These are phyloP conservation scores for Dione juno DNA, from an alignment of 2,888 invertebrate genomes.

Conservation along the genomic window DNA sequence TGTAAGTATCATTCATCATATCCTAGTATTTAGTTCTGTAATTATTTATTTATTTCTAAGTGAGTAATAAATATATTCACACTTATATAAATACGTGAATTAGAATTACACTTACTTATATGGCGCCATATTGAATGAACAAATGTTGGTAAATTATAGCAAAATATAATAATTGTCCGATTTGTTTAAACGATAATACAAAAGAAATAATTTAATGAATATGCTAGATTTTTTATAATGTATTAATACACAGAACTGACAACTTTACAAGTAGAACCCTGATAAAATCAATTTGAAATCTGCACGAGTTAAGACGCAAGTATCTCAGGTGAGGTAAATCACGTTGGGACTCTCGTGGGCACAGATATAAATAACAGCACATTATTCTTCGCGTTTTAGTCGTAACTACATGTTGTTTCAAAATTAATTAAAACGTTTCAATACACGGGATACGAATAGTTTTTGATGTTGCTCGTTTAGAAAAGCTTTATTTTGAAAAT, in stretches of 20 bases:
- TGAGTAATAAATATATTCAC: too few species aligned
- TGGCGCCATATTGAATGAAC: too few species aligned
- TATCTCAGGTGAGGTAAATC: constrained; percentile 24
- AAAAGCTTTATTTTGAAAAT: background rate
- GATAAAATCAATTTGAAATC: constrained; percentile 21
- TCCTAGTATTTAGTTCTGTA: too few species aligned
- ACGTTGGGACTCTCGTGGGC: constrained; percentile 40
- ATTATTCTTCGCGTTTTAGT: constrained; percentile 29
- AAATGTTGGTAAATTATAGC: too few species aligned
- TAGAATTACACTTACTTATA: too few species aligned
- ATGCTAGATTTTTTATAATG: background rate
- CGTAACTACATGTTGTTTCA: constrained; percentile 5
- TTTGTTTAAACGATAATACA: too few species aligned
- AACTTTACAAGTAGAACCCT: constrained; percentile 1
- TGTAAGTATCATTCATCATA: too few species aligned
- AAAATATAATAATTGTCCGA: too few species aligned
- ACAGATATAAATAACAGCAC: constrained; percentile 35
- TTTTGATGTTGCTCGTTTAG: background rate
- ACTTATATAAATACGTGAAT: too few species aligned
- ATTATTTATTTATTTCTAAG: too few species aligned
- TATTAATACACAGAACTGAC: background rate
- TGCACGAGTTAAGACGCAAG: constrained; percentile 31
- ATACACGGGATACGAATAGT: background rate
- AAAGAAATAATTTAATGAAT: too few species aligned
- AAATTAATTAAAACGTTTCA: constrained; percentile 15